Conservation (phyloP, 2,888 invertebrate genomes). For the Lepidocyrtoides sp. region DNA sequence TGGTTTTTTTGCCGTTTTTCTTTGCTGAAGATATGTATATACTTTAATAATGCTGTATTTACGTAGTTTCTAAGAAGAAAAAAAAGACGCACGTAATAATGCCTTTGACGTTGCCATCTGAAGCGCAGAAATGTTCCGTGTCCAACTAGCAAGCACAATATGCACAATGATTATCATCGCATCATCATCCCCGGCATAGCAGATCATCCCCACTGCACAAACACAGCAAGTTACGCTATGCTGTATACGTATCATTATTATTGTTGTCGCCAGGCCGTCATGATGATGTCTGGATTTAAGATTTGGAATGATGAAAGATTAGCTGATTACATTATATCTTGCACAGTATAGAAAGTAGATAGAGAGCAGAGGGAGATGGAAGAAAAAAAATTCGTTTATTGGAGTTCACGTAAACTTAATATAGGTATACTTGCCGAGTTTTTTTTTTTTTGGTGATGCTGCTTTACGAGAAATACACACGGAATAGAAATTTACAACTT, state of each 20-base stretch:
- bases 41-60: not conserved
- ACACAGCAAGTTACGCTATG: not conserved
- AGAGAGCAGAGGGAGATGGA: slow-evolving; percentile 1
- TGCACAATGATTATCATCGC: slow-evolving; percentile 19
- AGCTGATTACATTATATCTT: slow-evolving; percentile 52
- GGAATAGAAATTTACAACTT: slow-evolving; percentile 36
- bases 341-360: not conserved
- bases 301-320: slow-evolving; percentile 71
- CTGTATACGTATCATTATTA: slow-evolving; percentile 51
- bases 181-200: not conserved
- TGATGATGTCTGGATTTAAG: slow-evolving; percentile 72
- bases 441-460: not conserved
- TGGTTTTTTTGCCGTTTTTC: not conserved
- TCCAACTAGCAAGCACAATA: slow-evolving; percentile 22
- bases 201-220: not conserved
- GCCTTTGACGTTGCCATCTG: not conserved
- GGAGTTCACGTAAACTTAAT: not conserved
- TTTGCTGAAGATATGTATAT: not conserved
- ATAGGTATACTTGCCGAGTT: not conserved
- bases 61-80: not conserved
- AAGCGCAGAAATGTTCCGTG: slow-evolving; percentile 49
- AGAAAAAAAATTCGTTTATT: not conserved
- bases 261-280: slow-evolving; percentile 73
- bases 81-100: not conserved
- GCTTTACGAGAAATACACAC: slow-evolving; percentile 44